Evolutionary conservation across 2,797 vertebrate species (phyloP).

Genomic region (Dallia pectoralis): DNA sequence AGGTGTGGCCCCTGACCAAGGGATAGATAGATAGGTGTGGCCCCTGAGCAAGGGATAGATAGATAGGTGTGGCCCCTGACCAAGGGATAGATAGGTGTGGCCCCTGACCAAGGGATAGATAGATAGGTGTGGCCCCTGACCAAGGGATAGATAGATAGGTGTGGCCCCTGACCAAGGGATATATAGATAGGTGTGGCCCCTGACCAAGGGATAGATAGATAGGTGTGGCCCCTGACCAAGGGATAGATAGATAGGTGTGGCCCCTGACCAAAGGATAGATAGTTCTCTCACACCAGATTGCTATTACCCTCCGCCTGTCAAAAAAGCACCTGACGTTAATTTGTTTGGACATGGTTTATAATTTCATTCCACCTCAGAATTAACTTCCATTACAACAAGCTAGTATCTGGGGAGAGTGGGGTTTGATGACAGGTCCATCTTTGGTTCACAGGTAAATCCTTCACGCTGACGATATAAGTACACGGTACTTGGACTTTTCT

Average conservation of each 20-base stretch:
- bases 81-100: conserved; percentile 46
- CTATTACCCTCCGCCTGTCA: conserved; percentile 61
- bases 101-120: conserved; percentile 43
- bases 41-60: conserved; percentile 43
- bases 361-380: conserved; percentile 74
- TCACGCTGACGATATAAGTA: conserved; percentile 54
- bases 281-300: conserved; percentile 64
- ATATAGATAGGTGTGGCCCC: too few species aligned
- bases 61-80: conserved; percentile 37
- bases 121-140: conserved; percentile 37
- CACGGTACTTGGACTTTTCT: conserved; percentile 45
- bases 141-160: too few species aligned
- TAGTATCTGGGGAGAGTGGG: conserved; percentile 56
- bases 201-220: conserved; percentile 46
- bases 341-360: conserved; percentile 75
- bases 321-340: conserved; percentile 75
- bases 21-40: too few species aligned
- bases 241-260: too few species aligned
- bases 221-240: conserved; percentile 42
- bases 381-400: conserved; percentile 69
- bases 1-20: conserved; percentile 42
- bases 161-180: conserved; percentile 42
- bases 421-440: conserved; percentile 44
- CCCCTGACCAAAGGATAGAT: conserved; percentile 44
- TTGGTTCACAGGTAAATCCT: conserved; percentile 61